phyloP scores from a whole-genome alignment of 2,797 vertebrate genomes.

The Eulemur coronatus region DNA sequence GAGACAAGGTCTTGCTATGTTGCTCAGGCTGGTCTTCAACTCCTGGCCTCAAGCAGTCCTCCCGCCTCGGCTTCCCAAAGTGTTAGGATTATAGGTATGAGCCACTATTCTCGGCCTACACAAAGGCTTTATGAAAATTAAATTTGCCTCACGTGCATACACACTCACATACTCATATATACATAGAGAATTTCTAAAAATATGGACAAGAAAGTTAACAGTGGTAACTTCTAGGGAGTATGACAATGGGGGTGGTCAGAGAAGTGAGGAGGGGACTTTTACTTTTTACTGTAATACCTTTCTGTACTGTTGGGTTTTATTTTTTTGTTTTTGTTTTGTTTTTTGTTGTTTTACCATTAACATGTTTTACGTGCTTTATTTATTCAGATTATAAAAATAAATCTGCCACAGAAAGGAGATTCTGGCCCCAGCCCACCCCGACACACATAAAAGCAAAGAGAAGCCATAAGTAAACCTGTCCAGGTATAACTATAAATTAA shows the following conservation, averaged over 20 bases:
- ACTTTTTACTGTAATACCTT: neutral
- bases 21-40: neutral
- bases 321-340: neutral
- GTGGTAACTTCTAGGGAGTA: neutral
- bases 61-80: neutral
- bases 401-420: constrained; percentile 52
- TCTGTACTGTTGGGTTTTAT: neutral
- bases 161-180: neutral
- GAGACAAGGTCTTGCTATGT: neutral
- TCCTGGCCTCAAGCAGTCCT: neutral
- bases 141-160: neutral
- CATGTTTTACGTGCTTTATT: constrained; percentile 44
- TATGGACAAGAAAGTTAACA: neutral
- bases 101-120: neutral
- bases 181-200: neutral
- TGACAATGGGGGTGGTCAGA: neutral
- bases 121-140: constrained; percentile 9
- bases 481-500: constrained; percentile 64
- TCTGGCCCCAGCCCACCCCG: constrained; percentile 44
- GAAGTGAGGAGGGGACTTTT: neutral
- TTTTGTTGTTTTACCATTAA: neutral
- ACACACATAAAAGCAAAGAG: constrained; percentile 60
- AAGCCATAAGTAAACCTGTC: constrained; percentile 42
- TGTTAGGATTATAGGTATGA: neutral
- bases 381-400: constrained; percentile 66